Base-by-base conservation (phyloP, 2,113 vertebrate genomes). In the Conger conger region DNA sequence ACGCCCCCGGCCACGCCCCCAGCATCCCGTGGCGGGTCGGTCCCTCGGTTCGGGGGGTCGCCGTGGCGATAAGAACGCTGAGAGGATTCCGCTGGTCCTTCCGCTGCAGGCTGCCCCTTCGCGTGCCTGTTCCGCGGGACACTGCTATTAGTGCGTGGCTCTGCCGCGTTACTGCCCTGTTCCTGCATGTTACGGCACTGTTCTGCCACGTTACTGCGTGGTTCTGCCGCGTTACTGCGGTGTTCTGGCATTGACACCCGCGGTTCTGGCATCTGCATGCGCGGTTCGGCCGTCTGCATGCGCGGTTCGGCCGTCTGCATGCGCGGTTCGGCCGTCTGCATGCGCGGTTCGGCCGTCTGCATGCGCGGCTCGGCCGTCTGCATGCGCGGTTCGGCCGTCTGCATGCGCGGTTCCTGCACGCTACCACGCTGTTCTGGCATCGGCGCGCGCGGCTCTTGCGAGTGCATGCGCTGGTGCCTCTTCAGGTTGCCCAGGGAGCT, bases 401-500 rank as follows among this genome's bases (percentile, higher is more conserved):
- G 40, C 40, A 42, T 42, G 40, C 40, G 9, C 40, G 3, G 40
- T 42, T 42, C 40, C 40, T 3, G 40, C 40, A 42, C 40, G 9
- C 40, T 3, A 3, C 3, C 9, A 9, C 40, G 9, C 40, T 42
- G 40, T 42, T 42, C 40, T 9, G 40, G 40, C 40, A 42, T 9
- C 3, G 4, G 91, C 92, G 57, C 91, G 9, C 94, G 86, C 2
- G 93, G 84, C 3, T 92, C 92, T 90, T 89, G 94, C 20, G 93
- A 87, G 1, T 99, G 97, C 93, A 98, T 97, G 23, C 97, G 97
- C 90, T 99, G 96, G 82, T 99, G 98, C 89, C 98, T 96, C 90
- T 98, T 98, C 82, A 99, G 96, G 94, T 99, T 99, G 89, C 98
- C 98, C 68, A 98, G 96, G 88, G 97, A 99, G 92, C 97, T 99